Base-by-base conservation (phyloP, 2,888 invertebrate genomes). In the Eupithecia vulgata region DNA sequence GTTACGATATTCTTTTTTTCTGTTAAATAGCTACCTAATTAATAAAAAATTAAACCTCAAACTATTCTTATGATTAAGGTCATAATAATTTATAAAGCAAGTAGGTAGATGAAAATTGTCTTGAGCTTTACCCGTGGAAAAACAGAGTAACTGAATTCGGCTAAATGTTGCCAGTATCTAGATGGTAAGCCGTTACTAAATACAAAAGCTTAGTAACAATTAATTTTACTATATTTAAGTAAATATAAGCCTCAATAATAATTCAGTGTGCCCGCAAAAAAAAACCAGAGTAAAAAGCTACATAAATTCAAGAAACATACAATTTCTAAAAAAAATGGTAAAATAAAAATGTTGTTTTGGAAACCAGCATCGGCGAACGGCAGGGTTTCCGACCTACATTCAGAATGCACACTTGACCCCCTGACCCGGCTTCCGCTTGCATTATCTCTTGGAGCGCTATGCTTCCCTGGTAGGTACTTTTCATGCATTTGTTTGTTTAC, bases 321-420 rank as follows among this genome's bases (percentile, higher is more conserved):
- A 52, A 25, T 25, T 57, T 34, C 34, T 30, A 34, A 34, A 7
- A 34, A 34, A 61, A 61, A 61, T 17, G 21, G 10, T 37, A 12
- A 35, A 37, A 37, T 12, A 17, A 74, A 68, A 74, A 68, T 59
- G 48, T 42, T 70, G 64, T 72, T 68, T 71, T 73, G 59, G 64
- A 70, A 66, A 72, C 45, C 73, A 64, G 59, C 72, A 74, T 70
- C 59, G 70, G 35, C 67, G 72, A 77, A 73, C 67, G 70, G 74
- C 74, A 74, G 35, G 67, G 67, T 67, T 69, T 67, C 40, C 72
- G 77, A 80, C 77, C 80, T 76, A 79, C 76, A 73, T 78, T 77
- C 71, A 74, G 74, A 75, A 72, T 71, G 69, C 67, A 67, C 76
- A 73, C 78, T 81, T 78, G 80, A 81, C 76, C 79, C 68, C 72